These are phyloP conservation scores for Polyploca ridens DNA, from an alignment of 2,888 invertebrate species.

Conservation along the genomic window DNA sequence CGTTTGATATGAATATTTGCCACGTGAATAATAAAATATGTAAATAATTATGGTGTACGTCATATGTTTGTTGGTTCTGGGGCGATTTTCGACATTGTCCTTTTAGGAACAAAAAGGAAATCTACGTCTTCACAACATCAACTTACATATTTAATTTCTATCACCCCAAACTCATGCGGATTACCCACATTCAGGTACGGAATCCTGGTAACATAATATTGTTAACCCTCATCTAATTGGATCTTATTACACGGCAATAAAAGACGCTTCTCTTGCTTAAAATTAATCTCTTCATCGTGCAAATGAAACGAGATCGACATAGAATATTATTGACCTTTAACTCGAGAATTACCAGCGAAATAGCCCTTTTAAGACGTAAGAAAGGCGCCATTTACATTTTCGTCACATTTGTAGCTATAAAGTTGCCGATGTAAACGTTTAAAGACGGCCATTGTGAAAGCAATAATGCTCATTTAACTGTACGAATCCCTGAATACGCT, in stretches of 20 bases:
- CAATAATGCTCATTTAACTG: conserved; percentile 67
- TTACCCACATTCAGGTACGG: background rate
- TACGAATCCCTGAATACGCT: conserved; percentile 53
- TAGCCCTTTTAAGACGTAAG: conserved; percentile 46
- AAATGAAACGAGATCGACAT: conserved; percentile 26
- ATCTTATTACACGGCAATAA: conserved; percentile 10
- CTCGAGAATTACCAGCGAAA: conserved; percentile 49
- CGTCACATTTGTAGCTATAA: conserved; percentile 72
- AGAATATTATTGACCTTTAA: conserved; percentile 49
- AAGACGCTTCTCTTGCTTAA: conserved; percentile 17
- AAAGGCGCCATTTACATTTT: conserved; percentile 65
- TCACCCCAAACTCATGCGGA: background rate
- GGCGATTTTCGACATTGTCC: too few relatives aligned
- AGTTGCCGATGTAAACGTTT: conserved; percentile 65
- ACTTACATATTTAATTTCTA: background rate
- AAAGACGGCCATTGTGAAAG: conserved; percentile 61
- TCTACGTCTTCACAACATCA: too few relatives aligned
- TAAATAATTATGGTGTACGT: too few relatives aligned
- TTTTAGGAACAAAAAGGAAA: too few relatives aligned
- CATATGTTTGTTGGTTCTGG: too few relatives aligned
- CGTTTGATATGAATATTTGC: too few relatives aligned
- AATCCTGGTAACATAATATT: background rate
- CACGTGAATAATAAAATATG: too few relatives aligned
- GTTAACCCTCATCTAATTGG: background rate
- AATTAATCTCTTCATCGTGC: conserved; percentile 19